Evolutionary conservation across 2,888 invertebrate genomes (phyloP).

Genomic region (Sepioteuthis lessoniana): DNA sequence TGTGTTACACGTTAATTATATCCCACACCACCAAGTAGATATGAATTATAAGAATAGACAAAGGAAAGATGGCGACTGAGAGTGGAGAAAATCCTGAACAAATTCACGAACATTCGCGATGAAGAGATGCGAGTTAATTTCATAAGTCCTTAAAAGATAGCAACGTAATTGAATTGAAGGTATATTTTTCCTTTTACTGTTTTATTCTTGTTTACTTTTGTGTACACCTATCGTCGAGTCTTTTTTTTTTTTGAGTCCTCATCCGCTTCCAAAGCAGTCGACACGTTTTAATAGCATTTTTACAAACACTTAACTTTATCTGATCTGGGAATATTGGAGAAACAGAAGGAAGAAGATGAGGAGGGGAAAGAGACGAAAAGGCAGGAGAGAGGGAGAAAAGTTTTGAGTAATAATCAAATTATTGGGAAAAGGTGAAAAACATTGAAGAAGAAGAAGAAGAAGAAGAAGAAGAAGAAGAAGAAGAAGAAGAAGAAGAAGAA

Average conservation of each 20-base stretch:
- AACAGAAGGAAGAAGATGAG: background rate
- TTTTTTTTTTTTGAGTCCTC: background rate
- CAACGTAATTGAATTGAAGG: background rate
- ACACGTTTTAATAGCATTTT: background rate
- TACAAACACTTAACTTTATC: conserved; percentile 8
- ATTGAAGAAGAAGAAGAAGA: too few relatives aligned
- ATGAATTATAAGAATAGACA: background rate
- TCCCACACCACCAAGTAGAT: background rate
- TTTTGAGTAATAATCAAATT: too few relatives aligned
- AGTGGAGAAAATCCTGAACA: background rate
- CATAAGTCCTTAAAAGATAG: background rate
- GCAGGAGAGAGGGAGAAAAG: too few relatives aligned
- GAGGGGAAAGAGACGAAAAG: background rate
- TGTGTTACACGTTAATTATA: background rate
- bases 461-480: background rate
- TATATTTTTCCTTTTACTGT: background rate
- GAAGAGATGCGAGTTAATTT: background rate
- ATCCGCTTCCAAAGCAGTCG: background rate
- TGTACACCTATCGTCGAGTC: background rate
- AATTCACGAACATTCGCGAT: background rate
- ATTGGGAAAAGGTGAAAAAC: too few relatives aligned
- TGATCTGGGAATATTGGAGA: background rate
- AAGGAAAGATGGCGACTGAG: background rate
- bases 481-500: background rate
- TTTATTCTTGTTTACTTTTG: background rate